Evolutionary conservation across 2,113 vertebrate genomes (phyloP).

Genomic region (Platanista minor): DNA sequence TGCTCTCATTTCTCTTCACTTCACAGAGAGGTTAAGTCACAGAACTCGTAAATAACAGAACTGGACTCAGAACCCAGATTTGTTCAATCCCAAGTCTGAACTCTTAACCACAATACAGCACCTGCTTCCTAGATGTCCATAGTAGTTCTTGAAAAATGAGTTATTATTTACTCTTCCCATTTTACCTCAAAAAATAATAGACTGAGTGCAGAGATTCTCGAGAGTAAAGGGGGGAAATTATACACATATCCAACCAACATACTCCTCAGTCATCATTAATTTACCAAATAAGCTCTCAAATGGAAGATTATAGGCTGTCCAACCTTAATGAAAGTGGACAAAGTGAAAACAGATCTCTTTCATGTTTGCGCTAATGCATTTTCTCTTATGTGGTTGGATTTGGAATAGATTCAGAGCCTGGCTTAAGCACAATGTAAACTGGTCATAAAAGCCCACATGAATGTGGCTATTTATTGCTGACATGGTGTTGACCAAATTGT

Average conservation of each 20-base stretch:
- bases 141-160: not conserved
- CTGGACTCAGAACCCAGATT: not conserved
- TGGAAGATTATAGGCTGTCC: constrained; percentile 35
- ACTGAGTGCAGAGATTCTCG: not conserved
- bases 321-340: constrained; percentile 37
- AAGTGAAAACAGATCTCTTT: constrained; percentile 52
- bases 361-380: constrained; percentile 33
- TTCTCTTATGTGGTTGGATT: constrained; percentile 49
- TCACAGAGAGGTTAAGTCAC: not conserved
- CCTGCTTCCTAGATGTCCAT: not conserved
- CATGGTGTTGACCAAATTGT: constrained; percentile 4
- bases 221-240: not conserved
- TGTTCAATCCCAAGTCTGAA: not conserved
- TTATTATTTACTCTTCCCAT: not conserved
- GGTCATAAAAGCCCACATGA: not conserved
- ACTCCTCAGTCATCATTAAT: constrained; percentile 28
- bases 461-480: constrained; percentile 14
- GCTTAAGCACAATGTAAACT: constrained; percentile 44
- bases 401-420: constrained; percentile 15
- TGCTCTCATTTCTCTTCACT: not conserved
- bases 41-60: not conserved
- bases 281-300: constrained; percentile 41
- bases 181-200: not conserved
- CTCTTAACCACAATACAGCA: not conserved
- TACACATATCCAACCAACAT: not conserved